Evolutionary conservation across 2,888 invertebrate species (phyloP), one percentile per base, ranked within the genome.

Genomic region (Tolmerus cingulatus): DNA sequence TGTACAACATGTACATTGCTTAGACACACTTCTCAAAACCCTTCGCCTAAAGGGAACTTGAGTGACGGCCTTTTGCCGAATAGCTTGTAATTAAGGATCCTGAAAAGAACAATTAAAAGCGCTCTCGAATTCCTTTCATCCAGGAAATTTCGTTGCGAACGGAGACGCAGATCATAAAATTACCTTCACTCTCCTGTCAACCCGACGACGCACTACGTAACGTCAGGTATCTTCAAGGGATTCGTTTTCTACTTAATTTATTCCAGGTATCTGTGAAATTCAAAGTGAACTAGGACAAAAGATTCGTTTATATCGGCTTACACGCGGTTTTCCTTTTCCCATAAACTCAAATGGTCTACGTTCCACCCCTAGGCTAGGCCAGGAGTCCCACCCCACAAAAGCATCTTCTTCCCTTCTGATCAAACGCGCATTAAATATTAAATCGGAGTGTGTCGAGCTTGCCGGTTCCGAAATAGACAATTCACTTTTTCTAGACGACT

Each of bases 91-190:
- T 84, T 84, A 84, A 40, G 46, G 66, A 66, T 37, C 37, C 66
- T 46, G 46, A 84, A 79, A 84, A 66, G 82, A 84, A 84, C 82
- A 84, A 84, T 84, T 84, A 84, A 40, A 66, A 84, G 19, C 19
- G 66, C 66, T 66, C 82, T 34, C 30, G 43, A 84, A 84, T 84
- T 84, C 82, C 82, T 84, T 66, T 84, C 66, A 84, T 84, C 23
- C 23, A 37, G 57, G 82, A 37, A 84, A 84, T 84, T 84, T 84
- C 57, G 55, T 66, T 84, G 16, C 23, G 23, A 40, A 66, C 3
- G 57, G 19, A 66, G 34, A 34, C 12, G 16, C 30, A 79, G n/a
- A 79, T 79, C 51, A 79, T 79, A 23, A 79, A 79, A 79, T 79
- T 79, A 19, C 16, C 51, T 51, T 51, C 16, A 14, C 30, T 79